Base-by-base conservation (phyloP, 2,797 vertebrate genomes). In the Prunella strophiata region DNA sequence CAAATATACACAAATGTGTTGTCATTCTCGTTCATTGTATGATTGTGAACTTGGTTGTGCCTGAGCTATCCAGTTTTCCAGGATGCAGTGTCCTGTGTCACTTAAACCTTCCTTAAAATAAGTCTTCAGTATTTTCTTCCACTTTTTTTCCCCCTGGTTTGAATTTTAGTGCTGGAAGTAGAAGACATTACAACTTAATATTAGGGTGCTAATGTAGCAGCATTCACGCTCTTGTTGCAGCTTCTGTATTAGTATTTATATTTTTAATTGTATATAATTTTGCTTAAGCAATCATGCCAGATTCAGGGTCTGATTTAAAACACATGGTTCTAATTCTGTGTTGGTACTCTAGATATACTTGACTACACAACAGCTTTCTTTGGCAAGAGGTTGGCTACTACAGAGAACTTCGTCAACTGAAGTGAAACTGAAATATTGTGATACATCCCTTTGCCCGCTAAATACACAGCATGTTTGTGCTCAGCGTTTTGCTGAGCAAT, bases 221-320 rank as follows among this genome's bases (percentile, higher is more conserved):
- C 0, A 0, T 78, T 85, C 3, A 0, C 1, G 2, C 72, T 80
- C 27, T 58, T 85, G 50, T 62, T 92, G 62, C 40, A 85, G 45
- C 62, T 89, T 85, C 51, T 77, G 48, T 75, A 65, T 72, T 80
- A 88, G 42, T 58, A 58, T 92, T 89, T 84, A 29, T 89, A 70
- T 88, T 82, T 94, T 72, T 87, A 85, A 87, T 93, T 85, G 67
- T 82, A 34, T 88, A 10, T 85, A 8, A 85, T 89, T 96, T 89
- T 42, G 32, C 26, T 78, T 93, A 42, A 57, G 57, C 61, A 95
- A 13, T 61, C 21, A 10, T 63, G 11, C 40, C 67, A 23, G 30
- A 71, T 82, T 63, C 61, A 50, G 29, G 32, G 29, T 74, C 72
- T 66, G 43, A 59, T 71, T 59, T 85, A 67, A 74, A 91, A n/a